Percentiles rank a stretch among this genome's conserved stretches.
phyloP scores from a whole-genome alignment of 2,113 vertebrate species.

The Petromus typicus region DNA sequence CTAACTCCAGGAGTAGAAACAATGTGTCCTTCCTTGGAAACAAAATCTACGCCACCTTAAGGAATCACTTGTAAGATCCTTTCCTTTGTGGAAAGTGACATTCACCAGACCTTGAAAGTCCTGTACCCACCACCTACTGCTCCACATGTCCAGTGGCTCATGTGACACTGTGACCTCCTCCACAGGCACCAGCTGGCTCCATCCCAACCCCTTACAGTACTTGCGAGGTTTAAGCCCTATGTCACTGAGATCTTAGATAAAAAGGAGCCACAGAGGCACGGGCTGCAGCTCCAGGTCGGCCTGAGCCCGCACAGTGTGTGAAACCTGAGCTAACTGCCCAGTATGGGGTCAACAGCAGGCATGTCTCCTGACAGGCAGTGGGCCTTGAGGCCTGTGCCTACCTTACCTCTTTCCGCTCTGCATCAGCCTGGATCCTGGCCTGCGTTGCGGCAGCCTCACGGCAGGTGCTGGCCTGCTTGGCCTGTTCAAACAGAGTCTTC shows the following conservation, averaged over 20 bases:
- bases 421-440: constrained; percentile 87
- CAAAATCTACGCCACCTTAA: not conserved
- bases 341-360: not conserved
- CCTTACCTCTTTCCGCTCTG: constrained; percentile 93
- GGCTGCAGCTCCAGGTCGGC: not conserved
- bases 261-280: not conserved
- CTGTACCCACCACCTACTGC: not conserved
- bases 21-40: not conserved
- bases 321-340: not conserved
- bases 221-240: not conserved
- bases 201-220: not conserved
- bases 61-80: not conserved
- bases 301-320: not conserved
- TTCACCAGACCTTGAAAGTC: not conserved
- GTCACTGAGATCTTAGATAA: not conserved
- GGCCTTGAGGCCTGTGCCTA: not conserved
- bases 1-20: not conserved
- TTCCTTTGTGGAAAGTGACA: not conserved
- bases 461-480: constrained; percentile 91
- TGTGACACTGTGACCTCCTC: not conserved
- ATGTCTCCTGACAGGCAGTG: fast-evolving
- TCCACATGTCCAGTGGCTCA: not conserved
- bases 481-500: constrained; percentile 94
- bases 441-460: constrained; percentile 80
- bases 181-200: not conserved